Percentiles rank a stretch among this genome's conserved stretches.
Conservation (phyloP, 2,888 invertebrate genomes). For the Drymonia ruficornis region DNA sequence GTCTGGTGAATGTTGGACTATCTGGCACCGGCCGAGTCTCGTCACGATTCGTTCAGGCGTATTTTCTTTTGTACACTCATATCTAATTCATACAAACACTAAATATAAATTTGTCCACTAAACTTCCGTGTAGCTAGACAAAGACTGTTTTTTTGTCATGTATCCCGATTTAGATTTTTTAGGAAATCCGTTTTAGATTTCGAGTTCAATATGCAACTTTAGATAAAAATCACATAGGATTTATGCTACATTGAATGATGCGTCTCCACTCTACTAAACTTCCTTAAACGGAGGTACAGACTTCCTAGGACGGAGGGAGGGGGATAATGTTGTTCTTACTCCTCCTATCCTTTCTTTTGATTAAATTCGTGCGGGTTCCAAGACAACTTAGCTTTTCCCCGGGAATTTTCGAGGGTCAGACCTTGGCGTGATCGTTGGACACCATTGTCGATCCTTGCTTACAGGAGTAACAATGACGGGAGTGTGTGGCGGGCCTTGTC, state of each 20-base stretch:
- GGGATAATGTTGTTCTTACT: too few species aligned
- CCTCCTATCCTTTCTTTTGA: too few species aligned
- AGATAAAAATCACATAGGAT: neutral
- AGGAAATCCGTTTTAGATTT: conserved; percentile 1
- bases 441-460: too few species aligned
- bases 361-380: too few species aligned
- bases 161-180: conserved; percentile 1
- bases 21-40: conserved; percentile 33
- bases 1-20: conserved; percentile 33
- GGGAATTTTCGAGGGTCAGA: too few species aligned
- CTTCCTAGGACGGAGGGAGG: too few species aligned
- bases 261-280: too few species aligned
- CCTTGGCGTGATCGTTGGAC: too few species aligned
- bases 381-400: too few species aligned
- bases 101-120: neutral
- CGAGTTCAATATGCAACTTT: neutral
- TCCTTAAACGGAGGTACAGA: too few species aligned
- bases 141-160: neutral
- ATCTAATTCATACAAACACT: conserved; percentile 7
- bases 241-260: neutral
- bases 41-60: conserved; percentile 34
- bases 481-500: too few species aligned
- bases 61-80: conserved; percentile 28
- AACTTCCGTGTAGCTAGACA: conserved; percentile 1
- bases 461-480: too few species aligned